Conservation (phyloP, 1,140 invertebrate genomes). For the Drosophila miranda region DNA sequence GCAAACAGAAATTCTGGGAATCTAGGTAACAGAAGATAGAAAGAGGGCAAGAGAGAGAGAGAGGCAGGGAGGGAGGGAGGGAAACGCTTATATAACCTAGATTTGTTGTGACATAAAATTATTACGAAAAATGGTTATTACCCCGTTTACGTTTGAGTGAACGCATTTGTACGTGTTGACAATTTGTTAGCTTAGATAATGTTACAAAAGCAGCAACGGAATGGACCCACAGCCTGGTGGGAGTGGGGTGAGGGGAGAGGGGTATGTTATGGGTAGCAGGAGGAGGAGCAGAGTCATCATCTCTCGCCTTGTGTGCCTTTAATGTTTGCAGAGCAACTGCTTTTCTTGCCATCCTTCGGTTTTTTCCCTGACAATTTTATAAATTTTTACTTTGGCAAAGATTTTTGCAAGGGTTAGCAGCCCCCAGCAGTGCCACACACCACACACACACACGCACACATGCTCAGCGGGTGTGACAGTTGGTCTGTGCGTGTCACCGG, state of each 20-base stretch:
- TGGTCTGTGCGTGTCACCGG: slow-evolving; percentile 77
- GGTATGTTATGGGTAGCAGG: too few relatives aligned
- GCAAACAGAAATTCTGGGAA: slow-evolving; percentile 36
- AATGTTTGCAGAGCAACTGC: slow-evolving; percentile 40
- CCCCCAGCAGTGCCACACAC: slow-evolving; percentile 5
- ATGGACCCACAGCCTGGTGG: slow-evolving; percentile 8
- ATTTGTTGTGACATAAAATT: slow-evolving; percentile 81
- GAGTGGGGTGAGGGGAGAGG: slow-evolving; percentile 17
- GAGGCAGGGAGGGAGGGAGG: not conserved
- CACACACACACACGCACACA: slow-evolving; percentile 14
- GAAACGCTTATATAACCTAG: slow-evolving; percentile 69
- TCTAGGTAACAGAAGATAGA: slow-evolving; percentile 18
- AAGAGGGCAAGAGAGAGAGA: too few relatives aligned
- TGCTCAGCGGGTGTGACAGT: slow-evolving; percentile 69
- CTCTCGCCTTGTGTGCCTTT: slow-evolving; percentile 52
- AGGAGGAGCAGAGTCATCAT: slow-evolving; percentile 43
- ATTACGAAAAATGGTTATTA: slow-evolving; percentile 82
- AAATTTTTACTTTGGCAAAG: slow-evolving; percentile 62
- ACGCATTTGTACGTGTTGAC: slow-evolving; percentile 82
- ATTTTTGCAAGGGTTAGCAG: slow-evolving; percentile 70
- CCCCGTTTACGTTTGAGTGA: slow-evolving; percentile 82
- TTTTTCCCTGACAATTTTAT: slow-evolving; percentile 65
- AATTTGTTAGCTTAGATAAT: slow-evolving; percentile 81
- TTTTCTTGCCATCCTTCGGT: slow-evolving; percentile 11
- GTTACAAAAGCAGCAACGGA: slow-evolving; percentile 53